phyloP scores from a whole-genome alignment of 2,888 invertebrate species.

The Dascillus cervinus region DNA sequence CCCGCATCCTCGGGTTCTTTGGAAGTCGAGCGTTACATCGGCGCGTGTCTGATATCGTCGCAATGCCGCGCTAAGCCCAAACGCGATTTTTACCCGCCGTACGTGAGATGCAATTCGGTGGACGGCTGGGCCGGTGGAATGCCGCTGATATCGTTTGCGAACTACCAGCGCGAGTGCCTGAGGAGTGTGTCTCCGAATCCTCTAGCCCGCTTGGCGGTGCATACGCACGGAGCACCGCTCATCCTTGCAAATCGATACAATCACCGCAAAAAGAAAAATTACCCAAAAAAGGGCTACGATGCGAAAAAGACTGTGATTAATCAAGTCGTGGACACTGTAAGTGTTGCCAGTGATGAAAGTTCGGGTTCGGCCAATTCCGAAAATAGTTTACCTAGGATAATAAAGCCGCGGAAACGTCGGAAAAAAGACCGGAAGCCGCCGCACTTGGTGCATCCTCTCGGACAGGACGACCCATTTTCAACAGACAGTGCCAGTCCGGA shows the following conservation, averaged over 20 bases:
- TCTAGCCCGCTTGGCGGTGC: conserved; percentile 69
- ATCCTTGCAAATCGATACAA: conserved; percentile 61
- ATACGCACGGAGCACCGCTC: conserved; percentile 79
- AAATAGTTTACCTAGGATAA: conserved; percentile 77
- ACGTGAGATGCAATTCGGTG: conserved; percentile 37
- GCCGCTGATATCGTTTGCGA: conserved; percentile 73
- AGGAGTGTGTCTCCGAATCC: conserved; percentile 36
- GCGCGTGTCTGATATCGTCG: conserved; percentile 53
- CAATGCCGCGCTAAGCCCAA: conserved; percentile 33
- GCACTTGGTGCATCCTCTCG: conserved; percentile 26
- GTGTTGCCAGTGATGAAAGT: conserved; percentile 72
- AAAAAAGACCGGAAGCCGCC: conserved; percentile 83
- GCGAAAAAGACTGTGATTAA: conserved; percentile 36
- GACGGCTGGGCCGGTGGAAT: conserved; percentile 69
- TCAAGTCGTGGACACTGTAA: conserved; percentile 51
- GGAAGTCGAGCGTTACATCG: conserved; percentile 57
- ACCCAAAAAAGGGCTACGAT: conserved; percentile 21
- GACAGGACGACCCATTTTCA: conserved; percentile 30
- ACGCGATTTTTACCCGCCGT: conserved; percentile 47
- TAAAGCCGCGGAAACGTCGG: conserved; percentile 80
- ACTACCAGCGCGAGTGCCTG: conserved; percentile 25
- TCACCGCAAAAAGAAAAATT: conserved; percentile 34
- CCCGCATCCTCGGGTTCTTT: conserved; percentile 57
- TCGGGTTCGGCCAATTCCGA: conserved; percentile 58
- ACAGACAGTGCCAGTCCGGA: conserved; percentile 35